Conservation (phyloP, 1,140 invertebrate species). For the Bathynomus jamesi region DNA sequence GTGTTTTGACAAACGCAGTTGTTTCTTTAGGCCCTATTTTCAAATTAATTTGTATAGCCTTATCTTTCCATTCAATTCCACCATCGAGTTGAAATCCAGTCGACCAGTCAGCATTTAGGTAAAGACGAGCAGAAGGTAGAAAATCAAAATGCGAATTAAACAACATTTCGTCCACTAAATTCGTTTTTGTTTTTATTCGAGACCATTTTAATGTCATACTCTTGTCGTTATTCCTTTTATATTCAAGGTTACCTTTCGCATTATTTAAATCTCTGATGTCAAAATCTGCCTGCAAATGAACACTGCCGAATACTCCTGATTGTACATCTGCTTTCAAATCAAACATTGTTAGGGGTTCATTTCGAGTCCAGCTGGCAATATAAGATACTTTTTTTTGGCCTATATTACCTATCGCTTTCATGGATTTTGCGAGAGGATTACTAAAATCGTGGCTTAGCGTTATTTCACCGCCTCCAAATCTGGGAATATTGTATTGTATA, state of each 20-base stretch:
- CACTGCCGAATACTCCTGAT: constrained; percentile 14
- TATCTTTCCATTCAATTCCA: constrained; percentile 13
- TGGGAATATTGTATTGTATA: constrained; percentile 2
- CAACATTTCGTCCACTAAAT: constrained; percentile 15
- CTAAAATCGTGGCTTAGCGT: constrained; percentile 29
- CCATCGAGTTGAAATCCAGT: constrained; percentile 12
- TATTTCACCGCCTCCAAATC: constrained; percentile 7
- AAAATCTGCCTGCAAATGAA: constrained; percentile 13
- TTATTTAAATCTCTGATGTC: constrained; percentile 21
- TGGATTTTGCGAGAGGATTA: not conserved
- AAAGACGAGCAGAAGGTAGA: constrained; percentile 14
- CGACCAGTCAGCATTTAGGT: constrained; percentile 13
- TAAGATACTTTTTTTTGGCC: not conserved
- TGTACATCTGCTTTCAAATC: constrained; percentile 15
- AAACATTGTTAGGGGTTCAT: constrained; percentile 10
- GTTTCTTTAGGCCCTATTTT: constrained; percentile 14
- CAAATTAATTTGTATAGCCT: constrained; percentile 7
- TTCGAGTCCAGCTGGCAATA: constrained; percentile 15
- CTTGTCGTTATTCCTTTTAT: constrained; percentile 18
- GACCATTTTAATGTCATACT: constrained; percentile 15
- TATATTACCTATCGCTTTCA: constrained; percentile 18
- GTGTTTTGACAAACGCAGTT: constrained; percentile 20
- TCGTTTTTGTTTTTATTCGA: not conserved
- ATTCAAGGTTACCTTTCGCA: constrained; percentile 15
- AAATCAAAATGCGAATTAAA: constrained; percentile 16